phyloP scores from a whole-genome alignment of 2,113 vertebrate species.

The Myiozetetes cayanensis region DNA sequence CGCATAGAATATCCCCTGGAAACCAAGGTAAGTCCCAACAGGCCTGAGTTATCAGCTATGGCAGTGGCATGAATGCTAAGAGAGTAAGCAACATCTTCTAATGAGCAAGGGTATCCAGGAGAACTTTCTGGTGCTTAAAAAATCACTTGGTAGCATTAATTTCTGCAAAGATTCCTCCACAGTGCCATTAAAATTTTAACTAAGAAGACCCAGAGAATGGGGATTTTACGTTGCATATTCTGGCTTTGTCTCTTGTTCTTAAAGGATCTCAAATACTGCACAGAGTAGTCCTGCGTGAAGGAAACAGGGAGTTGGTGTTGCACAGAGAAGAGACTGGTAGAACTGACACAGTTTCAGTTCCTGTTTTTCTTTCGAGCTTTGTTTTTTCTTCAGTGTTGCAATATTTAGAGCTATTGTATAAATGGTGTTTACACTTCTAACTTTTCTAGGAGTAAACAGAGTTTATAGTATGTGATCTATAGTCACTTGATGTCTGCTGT shows the following conservation, averaged over 20 bases:
- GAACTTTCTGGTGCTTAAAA: not conserved
- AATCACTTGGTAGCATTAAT: not conserved
- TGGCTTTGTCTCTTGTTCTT: not conserved
- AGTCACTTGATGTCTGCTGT: not conserved
- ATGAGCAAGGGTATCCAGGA: not conserved
- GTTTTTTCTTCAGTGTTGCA: not conserved
- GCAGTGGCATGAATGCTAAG: not conserved
- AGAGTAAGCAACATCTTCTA: not conserved
- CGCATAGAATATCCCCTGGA: not conserved
- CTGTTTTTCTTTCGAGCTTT: not conserved
- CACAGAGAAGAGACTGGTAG: not conserved
- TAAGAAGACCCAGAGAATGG: not conserved
- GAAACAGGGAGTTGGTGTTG: not conserved
- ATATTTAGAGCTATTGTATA: not conserved
- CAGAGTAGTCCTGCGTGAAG: not conserved
- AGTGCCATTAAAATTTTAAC: not conserved
- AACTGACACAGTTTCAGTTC: not conserved
- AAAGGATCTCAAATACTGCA: not conserved
- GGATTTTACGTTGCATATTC: not conserved
- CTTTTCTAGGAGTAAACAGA: not conserved
- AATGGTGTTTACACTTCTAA: not conserved
- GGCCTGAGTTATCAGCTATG: not conserved
- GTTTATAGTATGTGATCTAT: not conserved
- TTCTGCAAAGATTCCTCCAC: not conserved
- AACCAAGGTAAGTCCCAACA: not conserved